Evolutionary conservation across 2,797 vertebrate species (phyloP).

Genomic region (Enteromius trimaculatus): DNA sequence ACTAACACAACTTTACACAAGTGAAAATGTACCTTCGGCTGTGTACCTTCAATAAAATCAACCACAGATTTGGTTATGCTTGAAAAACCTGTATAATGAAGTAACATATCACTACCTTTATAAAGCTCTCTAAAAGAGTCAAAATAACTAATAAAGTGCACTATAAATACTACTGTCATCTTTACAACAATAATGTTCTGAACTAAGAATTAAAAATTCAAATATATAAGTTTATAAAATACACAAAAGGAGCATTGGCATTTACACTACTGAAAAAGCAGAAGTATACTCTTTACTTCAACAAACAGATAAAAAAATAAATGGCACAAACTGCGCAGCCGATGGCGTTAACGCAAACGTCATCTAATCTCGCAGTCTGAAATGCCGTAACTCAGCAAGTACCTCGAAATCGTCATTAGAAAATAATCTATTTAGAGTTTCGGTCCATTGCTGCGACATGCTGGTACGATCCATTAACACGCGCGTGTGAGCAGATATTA

Average conservation of each 20-base stretch:
- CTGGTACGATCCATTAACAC: conserved; percentile 54
- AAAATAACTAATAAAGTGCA: conserved; percentile 72
- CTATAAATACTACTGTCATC: conserved; percentile 73
- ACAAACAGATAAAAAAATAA: conserved; percentile 67
- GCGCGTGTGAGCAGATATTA: conserved; percentile 23
- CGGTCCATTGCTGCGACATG: conserved; percentile 58
- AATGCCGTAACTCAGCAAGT: conserved; percentile 56
- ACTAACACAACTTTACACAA: conserved; percentile 59
- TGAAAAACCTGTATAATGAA: conserved; percentile 63
- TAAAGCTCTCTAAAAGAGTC: conserved; percentile 67
- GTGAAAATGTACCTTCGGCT: conserved; percentile 57
- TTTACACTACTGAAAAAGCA: conserved; percentile 69
- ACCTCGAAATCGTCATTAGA: conserved; percentile 49
- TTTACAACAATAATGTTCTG: conserved; percentile 69
- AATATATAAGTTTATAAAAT: conserved; percentile 71
- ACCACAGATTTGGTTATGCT: conserved; percentile 58
- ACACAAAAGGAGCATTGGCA: conserved; percentile 67
- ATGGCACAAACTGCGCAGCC: conserved; percentile 61
- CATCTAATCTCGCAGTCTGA: conserved; percentile 53
- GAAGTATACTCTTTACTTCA: conserved; percentile 63
- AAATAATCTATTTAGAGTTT: conserved; percentile 48
- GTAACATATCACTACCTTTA: conserved; percentile 64
- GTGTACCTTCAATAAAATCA: conserved; percentile 67
- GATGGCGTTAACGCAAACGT: conserved; percentile 41
- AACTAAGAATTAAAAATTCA: conserved; percentile 70